Evolutionary conservation across 2,797 vertebrate species (phyloP).

Genomic region (Natrix natrix): DNA sequence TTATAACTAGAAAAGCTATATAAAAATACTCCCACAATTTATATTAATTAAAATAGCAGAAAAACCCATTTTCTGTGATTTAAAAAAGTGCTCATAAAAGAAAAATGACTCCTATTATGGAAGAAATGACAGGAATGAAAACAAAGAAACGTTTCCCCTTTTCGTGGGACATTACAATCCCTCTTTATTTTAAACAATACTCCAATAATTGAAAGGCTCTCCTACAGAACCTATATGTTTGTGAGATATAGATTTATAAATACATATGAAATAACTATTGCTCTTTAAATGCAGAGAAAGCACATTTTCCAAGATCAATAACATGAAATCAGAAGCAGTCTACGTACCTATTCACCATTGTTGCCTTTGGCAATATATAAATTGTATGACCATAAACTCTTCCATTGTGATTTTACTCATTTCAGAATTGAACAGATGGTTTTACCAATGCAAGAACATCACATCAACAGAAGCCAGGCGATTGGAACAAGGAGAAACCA

Average conservation of each 20-base stretch:
- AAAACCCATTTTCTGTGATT: no score
- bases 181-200: not conserved
- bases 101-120: slow-evolving; percentile 7
- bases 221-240: slow-evolving; percentile 1
- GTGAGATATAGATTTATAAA: slow-evolving; percentile 42
- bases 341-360: slow-evolving; percentile 21
- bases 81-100: not conserved
- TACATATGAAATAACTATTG: slow-evolving; percentile 40
- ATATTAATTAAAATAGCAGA: not conserved
- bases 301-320: slow-evolving; percentile 18
- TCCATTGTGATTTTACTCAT: slow-evolving; percentile 45
- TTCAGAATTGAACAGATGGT: slow-evolving; percentile 43
- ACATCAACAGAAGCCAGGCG: slow-evolving; percentile 44
- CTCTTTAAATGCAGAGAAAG: slow-evolving; percentile 24
- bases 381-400: slow-evolving; percentile 4
- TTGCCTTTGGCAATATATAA: slow-evolving; percentile 12
- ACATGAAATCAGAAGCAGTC: slow-evolving; percentile 8
- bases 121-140: not conserved
- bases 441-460: slow-evolving; percentile 33
- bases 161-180: not conserved
- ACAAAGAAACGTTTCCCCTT: not conserved
- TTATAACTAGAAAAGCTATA: accelerated
- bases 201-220: not conserved
- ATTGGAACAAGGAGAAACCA: slow-evolving; percentile 36
- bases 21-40: not conserved